Evolutionary conservation across 2,888 invertebrate species (phyloP).

Genomic region (Cephus sareptanus): DNA sequence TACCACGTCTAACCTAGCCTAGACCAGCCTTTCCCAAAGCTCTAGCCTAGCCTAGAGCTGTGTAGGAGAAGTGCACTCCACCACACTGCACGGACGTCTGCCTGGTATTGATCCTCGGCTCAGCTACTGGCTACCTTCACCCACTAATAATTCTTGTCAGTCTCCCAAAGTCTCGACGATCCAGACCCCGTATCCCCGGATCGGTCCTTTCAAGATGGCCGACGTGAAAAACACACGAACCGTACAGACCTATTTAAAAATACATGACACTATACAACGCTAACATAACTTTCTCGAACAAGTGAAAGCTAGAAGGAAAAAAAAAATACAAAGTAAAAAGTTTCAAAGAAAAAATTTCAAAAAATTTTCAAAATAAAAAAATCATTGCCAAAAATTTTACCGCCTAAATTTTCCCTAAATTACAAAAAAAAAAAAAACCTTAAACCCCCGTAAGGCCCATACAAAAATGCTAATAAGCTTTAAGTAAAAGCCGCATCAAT

Average conservation of each 20-base stretch:
- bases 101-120: conserved; percentile 66
- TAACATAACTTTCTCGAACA: background rate
- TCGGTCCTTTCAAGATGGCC: conserved; percentile 11
- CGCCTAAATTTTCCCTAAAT: background rate
- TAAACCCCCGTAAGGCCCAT: background rate
- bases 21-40: conserved; percentile 45
- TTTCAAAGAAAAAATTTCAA: background rate
- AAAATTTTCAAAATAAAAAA: background rate
- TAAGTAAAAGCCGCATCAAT: background rate
- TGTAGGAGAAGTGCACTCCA: conserved; percentile 63
- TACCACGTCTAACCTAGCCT: conserved; percentile 60
- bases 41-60: conserved; percentile 60
- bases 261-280: background rate
- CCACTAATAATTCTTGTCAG: conserved; percentile 67
- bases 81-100: conserved; percentile 64
- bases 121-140: conserved; percentile 66
- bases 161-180: conserved; percentile 62
- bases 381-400: background rate
- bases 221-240: background rate
- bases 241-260: background rate
- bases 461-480: background rate
- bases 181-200: conserved; percentile 35
- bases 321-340: background rate
- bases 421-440: too few species aligned
- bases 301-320: background rate